These are phyloP conservation scores for Ormyrus thymus DNA, from an alignment of 2,888 invertebrate species.

Conservation along the genomic window DNA sequence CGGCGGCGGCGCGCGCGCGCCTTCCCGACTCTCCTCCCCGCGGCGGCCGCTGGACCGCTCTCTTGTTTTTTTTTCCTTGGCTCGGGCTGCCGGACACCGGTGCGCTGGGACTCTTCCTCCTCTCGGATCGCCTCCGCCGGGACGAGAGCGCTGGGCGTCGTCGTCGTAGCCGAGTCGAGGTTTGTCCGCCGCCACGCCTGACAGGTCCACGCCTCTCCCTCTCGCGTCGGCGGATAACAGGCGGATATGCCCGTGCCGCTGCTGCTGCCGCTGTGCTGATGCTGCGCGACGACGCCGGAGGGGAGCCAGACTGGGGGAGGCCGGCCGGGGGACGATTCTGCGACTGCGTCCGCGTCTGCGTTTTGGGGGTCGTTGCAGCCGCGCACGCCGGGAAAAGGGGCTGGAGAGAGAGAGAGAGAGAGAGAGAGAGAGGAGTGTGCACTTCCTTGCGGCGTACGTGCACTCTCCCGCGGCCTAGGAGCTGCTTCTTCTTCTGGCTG, in stretches of 20 bases:
- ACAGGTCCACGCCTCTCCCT: constrained; percentile 50
- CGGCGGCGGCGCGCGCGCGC: constrained; percentile 13
- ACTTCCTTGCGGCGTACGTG: too few species aligned
- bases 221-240: constrained; percentile 23
- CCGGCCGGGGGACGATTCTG: constrained; percentile 45
- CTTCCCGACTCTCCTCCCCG: not conserved
- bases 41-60: not conserved
- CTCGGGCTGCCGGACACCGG: not conserved
- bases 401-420: too few species aligned
- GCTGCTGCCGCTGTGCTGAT: constrained; percentile 1
- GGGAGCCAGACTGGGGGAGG: not conserved
- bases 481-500: too few species aligned
- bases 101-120: not conserved
- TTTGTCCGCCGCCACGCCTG: constrained; percentile 47
- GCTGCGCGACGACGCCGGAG: constrained; percentile 12
- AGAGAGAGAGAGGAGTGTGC: too few species aligned
- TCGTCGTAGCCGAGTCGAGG: not conserved
- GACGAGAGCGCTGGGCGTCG: too few species aligned
- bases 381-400: constrained; percentile 5
- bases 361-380: constrained; percentile 35
- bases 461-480: too few species aligned
- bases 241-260: constrained; percentile 1
- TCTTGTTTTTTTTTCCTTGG: not conserved
- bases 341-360: constrained; percentile 59
- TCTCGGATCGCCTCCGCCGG: not conserved